A percentile compares a stretch with the other conserved stretches of the same genome.
phyloP scores from a whole-genome alignment of 2,797 vertebrate genomes.

The Xenopus petersii region DNA sequence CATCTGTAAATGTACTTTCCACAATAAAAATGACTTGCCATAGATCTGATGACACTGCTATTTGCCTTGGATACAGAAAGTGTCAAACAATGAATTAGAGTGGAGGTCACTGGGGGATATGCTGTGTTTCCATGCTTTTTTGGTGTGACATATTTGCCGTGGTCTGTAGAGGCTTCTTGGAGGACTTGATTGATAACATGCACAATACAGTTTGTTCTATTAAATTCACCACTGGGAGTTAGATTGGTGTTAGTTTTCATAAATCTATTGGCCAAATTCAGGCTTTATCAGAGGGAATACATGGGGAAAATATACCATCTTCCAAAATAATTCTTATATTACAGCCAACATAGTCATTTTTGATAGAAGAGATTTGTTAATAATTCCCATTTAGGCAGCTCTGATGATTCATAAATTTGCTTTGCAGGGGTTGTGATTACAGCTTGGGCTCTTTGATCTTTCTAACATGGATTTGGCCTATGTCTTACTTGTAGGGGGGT shows the following conservation, averaged over 20 bases:
- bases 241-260: conserved; percentile 31
- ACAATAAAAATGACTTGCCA: conserved; percentile 28
- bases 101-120: conserved; percentile 25
- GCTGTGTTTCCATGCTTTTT: conserved; percentile 28
- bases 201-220: conserved; percentile 45
- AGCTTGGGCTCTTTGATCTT: too few species aligned
- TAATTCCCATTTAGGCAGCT: too few species aligned
- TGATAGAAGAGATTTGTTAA: too few species aligned
- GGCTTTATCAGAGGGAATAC: conserved; percentile 27
- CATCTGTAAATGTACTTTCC: conserved; percentile 18
- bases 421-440: too few species aligned
- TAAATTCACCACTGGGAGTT: conserved; percentile 44
- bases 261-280: conserved; percentile 41
- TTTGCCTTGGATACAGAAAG: conserved; percentile 35
- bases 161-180: conserved; percentile 37
- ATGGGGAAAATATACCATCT: background rate
- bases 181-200: conserved; percentile 37
- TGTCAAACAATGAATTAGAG: conserved; percentile 42
- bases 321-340: conserved; percentile 1
- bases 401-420: too few species aligned
- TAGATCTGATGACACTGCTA: conserved; percentile 36
- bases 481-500: too few species aligned
- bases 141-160: conserved; percentile 35
- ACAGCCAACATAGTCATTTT: background rate
- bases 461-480: too few species aligned